phyloP scores from a whole-genome alignment of 2,113 vertebrate species.

The Gambusia affinis region DNA sequence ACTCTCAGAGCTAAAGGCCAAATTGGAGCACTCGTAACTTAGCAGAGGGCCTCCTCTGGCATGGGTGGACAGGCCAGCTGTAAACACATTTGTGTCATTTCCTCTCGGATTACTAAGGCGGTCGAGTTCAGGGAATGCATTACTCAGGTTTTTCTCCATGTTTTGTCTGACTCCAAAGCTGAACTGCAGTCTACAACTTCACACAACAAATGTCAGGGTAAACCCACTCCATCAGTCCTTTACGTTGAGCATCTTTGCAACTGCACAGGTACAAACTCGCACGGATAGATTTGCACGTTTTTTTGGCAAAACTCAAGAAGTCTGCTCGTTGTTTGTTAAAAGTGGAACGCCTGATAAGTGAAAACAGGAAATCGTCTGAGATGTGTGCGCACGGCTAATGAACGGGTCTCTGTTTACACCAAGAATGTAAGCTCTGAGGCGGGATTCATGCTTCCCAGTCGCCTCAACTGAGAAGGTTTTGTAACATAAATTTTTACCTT shows the following conservation, averaged over 20 bases:
- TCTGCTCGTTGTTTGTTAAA: neutral
- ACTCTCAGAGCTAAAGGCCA: constrained; percentile 16
- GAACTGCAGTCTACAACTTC: constrained; percentile 12
- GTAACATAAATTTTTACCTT: neutral
- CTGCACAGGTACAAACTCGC: constrained; percentile 3
- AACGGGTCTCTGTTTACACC: neutral
- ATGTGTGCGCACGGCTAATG: neutral
- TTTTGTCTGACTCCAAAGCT: constrained; percentile 24
- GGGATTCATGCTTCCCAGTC: neutral
- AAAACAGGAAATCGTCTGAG: neutral
- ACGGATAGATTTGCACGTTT: constrained; percentile 5
- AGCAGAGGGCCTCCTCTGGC: constrained; percentile 25
- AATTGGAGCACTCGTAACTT: constrained; percentile 30
- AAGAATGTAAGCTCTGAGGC: neutral
- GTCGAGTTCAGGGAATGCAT: constrained; percentile 64
- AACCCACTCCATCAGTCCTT: constrained; percentile 4
- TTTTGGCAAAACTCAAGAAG: constrained; percentile 29
- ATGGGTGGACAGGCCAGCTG: constrained; percentile 56
- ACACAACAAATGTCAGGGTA: constrained; percentile 1
- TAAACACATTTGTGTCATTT: constrained; percentile 75
- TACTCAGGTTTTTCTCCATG: constrained; percentile 21
- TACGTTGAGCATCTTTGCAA: neutral
- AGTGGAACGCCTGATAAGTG: neutral
- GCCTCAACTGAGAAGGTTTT: neutral
- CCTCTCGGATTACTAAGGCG: constrained; percentile 71